These are phyloP conservation scores for Eupithecia inturbata DNA, from an alignment of 2,888 invertebrate genomes.

Conservation along the genomic window DNA sequence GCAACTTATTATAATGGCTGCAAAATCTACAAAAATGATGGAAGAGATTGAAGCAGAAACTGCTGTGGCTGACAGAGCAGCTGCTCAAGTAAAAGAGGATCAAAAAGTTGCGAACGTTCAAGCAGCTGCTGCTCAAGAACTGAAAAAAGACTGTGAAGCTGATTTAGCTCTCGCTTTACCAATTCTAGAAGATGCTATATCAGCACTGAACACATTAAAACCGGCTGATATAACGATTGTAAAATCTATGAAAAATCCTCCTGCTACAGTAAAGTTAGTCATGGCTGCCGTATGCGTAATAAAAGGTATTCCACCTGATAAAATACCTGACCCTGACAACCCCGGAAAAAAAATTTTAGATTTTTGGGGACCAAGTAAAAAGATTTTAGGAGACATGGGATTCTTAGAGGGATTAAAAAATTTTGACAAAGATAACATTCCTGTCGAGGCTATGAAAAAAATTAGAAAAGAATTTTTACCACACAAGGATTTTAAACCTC, in stretches of 20 bases:
- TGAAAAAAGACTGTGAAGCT: slow-evolving; percentile 96
- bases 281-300: slow-evolving; percentile 97
- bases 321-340: slow-evolving; percentile 88
- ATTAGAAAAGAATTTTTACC: slow-evolving; percentile 90
- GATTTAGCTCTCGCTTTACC: slow-evolving; percentile 95
- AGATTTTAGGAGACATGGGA: slow-evolving; percentile 91
- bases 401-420: slow-evolving; percentile 90
- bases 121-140: slow-evolving; percentile 91
- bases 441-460: slow-evolving; percentile 88
- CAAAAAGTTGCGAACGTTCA: slow-evolving; percentile 94
- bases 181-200: slow-evolving; percentile 89
- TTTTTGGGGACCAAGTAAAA: slow-evolving; percentile 94
- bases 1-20: slow-evolving; percentile 88
- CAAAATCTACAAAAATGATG: slow-evolving; percentile 90
- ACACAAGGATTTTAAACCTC: slow-evolving; percentile 91
- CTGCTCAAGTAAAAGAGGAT: slow-evolving; percentile 91
- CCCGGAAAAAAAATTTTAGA: slow-evolving; percentile 88
- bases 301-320: slow-evolving; percentile 90
- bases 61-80: slow-evolving; percentile 90
- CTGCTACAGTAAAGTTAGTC: slow-evolving; percentile 91
- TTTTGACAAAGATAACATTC: slow-evolving; percentile 94
- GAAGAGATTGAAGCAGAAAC: slow-evolving; percentile 90
- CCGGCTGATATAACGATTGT: slow-evolving; percentile 93
- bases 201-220: slow-evolving; percentile 93
- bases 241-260: slow-evolving; percentile 95